These are phyloP conservation scores for Apostichopus leukothele DNA, from an alignment of 53 echinoderm and acorn worm genomes.

Conservation along the genomic window DNA sequence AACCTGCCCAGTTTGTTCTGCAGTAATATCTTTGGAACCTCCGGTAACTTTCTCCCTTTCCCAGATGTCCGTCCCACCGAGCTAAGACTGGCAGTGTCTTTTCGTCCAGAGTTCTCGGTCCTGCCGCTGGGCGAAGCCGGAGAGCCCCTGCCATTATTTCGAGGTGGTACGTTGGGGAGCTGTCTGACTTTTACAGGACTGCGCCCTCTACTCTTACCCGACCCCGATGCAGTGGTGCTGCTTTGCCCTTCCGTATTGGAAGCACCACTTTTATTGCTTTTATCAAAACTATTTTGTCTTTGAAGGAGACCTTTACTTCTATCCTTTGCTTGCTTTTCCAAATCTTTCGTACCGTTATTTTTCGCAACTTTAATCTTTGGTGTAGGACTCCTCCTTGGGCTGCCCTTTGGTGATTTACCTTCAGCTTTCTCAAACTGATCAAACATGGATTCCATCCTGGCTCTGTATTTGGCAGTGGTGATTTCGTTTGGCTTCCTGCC, in stretches of 20 bases:
- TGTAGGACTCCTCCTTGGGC: slow-evolving; percentile 40
- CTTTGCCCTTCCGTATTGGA: slow-evolving; percentile 65
- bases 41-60: slow-evolving; percentile 82
- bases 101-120: slow-evolving; percentile 20
- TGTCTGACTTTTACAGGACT: slow-evolving; percentile 80
- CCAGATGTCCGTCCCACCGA: slow-evolving; percentile 61
- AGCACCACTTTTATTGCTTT: slow-evolving; percentile 65
- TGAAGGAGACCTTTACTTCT: slow-evolving; percentile 54
- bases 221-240: slow-evolving; percentile 73
- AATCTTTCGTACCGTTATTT: background rate
- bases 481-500: background rate
- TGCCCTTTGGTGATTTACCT: slow-evolving; percentile 24
- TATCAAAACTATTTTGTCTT: slow-evolving; percentile 67
- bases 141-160: slow-evolving; percentile 60
- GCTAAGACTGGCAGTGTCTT: slow-evolving; percentile 45
- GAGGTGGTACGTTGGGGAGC: slow-evolving; percentile 71
- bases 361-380: slow-evolving; percentile 17
- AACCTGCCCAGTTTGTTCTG: slow-evolving; percentile 85
- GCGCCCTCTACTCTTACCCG: slow-evolving; percentile 69
- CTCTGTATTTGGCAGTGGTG: slow-evolving; percentile 15
- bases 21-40: slow-evolving; percentile 87
- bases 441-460: slow-evolving; percentile 38
- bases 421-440: slow-evolving; percentile 22
- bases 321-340: slow-evolving; percentile 24
- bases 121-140: slow-evolving; percentile 17